Percentiles rank a stretch among this genome's conserved stretches.
These are phyloP conservation scores for Actias luna DNA, from an alignment of 2,888 invertebrate species.

Conservation along the genomic window DNA sequence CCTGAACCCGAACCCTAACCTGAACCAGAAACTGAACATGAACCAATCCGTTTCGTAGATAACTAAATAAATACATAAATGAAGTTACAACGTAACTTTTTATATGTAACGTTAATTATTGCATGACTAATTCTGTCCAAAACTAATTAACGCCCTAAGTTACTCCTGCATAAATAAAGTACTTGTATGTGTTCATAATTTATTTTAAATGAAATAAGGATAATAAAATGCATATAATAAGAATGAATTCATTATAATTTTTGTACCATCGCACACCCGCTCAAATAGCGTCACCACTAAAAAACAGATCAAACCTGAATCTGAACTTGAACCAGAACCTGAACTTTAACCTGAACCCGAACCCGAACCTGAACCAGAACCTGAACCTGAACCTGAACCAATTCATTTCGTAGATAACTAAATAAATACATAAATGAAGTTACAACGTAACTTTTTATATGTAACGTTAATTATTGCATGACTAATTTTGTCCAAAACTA, in stretches of 20 bases:
- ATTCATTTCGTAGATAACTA: constrained; percentile 2
- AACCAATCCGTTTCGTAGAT: neutral
- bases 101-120: neutral
- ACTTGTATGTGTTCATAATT: constrained; percentile 3
- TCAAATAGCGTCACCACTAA: no score
- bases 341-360: constrained; percentile 57
- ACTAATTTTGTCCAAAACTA: neutral
- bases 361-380: constrained; percentile 38
- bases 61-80: neutral
- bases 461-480: neutral
- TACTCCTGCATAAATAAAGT: neutral
- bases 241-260: neutral
- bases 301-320: no score
- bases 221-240: neutral
- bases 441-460: neutral
- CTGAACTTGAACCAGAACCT: neutral
- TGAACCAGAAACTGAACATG: constrained; percentile 2
- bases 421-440: neutral
- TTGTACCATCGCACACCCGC: no score
- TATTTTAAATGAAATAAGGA: neutral
- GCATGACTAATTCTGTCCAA: neutral
- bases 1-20: constrained; percentile 53
- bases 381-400: neutral
- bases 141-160: neutral
- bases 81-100: neutral